phyloP scores from a whole-genome alignment of 1,140 invertebrate species.

The Drosophila orosa region DNA sequence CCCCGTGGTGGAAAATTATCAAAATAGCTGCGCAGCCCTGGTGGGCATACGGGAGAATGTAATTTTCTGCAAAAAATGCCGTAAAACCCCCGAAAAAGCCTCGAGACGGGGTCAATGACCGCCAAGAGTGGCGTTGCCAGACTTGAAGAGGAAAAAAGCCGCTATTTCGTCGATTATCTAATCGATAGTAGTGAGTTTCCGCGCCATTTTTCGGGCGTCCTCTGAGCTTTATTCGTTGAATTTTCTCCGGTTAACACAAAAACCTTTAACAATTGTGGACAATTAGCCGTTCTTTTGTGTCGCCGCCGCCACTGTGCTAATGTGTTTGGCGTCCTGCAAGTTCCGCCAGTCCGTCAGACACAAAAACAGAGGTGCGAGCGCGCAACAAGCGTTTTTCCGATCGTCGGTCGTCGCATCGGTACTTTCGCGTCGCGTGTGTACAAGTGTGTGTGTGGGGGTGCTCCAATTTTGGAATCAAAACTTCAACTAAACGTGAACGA shows the following conservation, averaged over 20 bases:
- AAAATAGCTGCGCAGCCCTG: not conserved
- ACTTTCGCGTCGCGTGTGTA: constrained; percentile 5
- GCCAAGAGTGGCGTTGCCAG: not conserved
- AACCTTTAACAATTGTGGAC: constrained; percentile 72
- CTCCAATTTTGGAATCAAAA: constrained; percentile 17
- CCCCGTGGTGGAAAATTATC: rapidly evolving
- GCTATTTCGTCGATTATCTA: not conserved
- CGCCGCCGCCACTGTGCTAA: constrained; percentile 47
- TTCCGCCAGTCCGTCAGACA: constrained; percentile 57
- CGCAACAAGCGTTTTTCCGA: not conserved
- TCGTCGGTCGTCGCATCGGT: constrained; percentile 3
- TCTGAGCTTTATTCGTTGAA: constrained; percentile 61
- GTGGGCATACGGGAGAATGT: not conserved
- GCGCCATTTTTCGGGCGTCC: not conserved
- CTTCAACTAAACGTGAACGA: constrained; percentile 49
- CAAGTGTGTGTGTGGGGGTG: not conserved
- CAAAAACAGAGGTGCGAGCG: constrained; percentile 54
- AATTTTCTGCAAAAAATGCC: not conserved
- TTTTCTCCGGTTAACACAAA: constrained; percentile 62
- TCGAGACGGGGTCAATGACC: not conserved
- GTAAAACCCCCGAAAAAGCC: not conserved
- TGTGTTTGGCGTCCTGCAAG: constrained; percentile 61
- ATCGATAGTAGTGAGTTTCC: not conserved
- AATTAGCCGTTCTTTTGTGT: constrained; percentile 48
- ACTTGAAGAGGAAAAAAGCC: not conserved